Percentiles rank a stretch among this genome's conserved stretches.
These are phyloP conservation scores for Erethizon dorsatum DNA, from an alignment of 2,797 vertebrate species.

Conservation along the genomic window DNA sequence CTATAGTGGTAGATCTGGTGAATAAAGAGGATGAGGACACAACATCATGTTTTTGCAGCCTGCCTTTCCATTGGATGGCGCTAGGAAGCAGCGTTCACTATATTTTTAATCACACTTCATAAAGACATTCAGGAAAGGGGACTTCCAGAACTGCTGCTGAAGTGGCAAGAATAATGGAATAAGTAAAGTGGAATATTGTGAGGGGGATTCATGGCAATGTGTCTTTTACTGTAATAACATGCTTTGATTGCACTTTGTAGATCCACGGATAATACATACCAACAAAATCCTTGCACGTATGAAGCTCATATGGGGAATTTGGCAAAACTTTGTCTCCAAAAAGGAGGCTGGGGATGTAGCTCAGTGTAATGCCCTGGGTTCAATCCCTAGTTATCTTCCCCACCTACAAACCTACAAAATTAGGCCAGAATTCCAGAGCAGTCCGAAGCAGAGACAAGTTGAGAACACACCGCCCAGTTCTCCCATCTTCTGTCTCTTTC, in stretches of 20 bases:
- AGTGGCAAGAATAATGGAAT: background rate
- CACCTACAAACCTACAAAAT: background rate
- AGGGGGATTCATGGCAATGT: background rate
- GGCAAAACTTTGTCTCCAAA: background rate
- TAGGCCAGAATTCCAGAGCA: background rate
- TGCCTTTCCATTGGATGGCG: background rate
- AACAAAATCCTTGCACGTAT: background rate
- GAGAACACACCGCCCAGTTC: background rate
- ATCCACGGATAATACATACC: background rate
- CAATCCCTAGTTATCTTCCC: background rate
- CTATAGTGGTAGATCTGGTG: background rate
- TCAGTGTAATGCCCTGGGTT: background rate
- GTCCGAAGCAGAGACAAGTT: background rate
- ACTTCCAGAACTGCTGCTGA: background rate
- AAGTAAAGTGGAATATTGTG: background rate
- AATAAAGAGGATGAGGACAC: background rate
- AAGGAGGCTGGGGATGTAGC: background rate
- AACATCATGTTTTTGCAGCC: too few relatives aligned
- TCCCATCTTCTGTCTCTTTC: background rate
- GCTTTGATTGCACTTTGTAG: background rate
- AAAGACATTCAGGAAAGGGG: background rate
- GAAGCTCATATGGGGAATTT: background rate
- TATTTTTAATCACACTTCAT: background rate
- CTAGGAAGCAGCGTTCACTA: background rate
- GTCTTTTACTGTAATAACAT: background rate